Conservation (phyloP, 2,113 vertebrate genomes). For the Sinosuthora webbiana region DNA sequence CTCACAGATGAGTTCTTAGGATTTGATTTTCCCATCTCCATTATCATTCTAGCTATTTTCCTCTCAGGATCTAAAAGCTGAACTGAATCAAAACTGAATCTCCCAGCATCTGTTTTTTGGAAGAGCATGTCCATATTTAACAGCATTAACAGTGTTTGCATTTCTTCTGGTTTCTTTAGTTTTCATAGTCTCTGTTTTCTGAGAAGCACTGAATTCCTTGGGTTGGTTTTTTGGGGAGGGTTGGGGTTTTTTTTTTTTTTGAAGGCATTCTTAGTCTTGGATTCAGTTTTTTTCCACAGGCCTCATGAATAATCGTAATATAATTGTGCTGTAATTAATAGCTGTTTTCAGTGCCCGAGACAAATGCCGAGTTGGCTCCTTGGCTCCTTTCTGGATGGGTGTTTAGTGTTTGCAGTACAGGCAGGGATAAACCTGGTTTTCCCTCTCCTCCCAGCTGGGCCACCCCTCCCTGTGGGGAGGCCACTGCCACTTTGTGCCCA, state of each 20-base stretch:
- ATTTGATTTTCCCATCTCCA: neutral
- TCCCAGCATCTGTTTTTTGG: neutral
- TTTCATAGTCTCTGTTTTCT: neutral
- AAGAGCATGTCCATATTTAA: neutral
- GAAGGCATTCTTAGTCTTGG: too few species aligned
- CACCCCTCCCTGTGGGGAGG: neutral
- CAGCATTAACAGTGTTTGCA: neutral
- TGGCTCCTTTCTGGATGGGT: neutral
- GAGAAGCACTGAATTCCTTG: neutral
- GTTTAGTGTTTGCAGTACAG: neutral
- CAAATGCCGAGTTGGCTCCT: neutral
- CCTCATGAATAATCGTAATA: neutral
- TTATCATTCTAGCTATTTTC: neutral
- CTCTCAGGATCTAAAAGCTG: neutral
- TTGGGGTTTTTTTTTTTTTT: neutral
- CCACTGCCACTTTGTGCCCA: accelerated
- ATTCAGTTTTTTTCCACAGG: neutral
- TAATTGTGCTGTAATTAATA: neutral
- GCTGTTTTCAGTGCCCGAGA: neutral
- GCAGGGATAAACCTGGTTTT: neutral
- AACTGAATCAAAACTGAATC: neutral
- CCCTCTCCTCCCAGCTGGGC: neutral
- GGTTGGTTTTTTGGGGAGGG: neutral
- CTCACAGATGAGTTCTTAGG: neutral
- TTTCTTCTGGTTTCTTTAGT: too few species aligned